phyloP scores from a whole-genome alignment of 2,888 invertebrate genomes.

The Mesorhabditis spiculigera region DNA sequence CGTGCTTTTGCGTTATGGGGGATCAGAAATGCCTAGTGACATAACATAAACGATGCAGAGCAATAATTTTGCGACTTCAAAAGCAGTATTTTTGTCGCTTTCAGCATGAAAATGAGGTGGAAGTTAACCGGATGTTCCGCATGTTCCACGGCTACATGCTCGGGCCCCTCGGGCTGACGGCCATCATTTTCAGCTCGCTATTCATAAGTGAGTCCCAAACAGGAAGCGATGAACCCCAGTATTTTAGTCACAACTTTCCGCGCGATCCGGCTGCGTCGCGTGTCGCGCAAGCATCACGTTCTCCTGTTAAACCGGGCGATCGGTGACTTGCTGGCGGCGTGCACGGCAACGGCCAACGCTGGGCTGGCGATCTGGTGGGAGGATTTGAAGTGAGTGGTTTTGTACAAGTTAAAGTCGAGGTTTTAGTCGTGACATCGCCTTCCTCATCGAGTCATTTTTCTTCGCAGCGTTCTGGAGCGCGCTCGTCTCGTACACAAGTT shows the following conservation, averaged over 20 bases:
- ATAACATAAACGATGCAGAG: no score
- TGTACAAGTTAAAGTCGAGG: background rate
- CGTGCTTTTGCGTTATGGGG: background rate
- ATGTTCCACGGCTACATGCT: slow-evolving; percentile 1
- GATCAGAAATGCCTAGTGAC: no score
- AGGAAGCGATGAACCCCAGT: no score
- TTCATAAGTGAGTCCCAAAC: background rate
- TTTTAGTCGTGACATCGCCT: background rate
- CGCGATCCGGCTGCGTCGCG: background rate
- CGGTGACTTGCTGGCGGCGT: background rate
- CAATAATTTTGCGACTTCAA: no score
- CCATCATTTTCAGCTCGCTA: background rate
- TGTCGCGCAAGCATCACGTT: background rate
- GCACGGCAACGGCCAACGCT: background rate
- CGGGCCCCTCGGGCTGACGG: background rate
- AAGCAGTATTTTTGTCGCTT: no score
- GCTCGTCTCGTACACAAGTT: slow-evolving; percentile 6
- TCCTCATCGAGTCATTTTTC: background rate
- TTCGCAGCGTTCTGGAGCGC: slow-evolving; percentile 5
- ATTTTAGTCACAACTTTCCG: background rate
- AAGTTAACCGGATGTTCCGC: background rate
- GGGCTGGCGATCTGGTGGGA: background rate
- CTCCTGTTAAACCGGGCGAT: background rate
- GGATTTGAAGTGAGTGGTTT: background rate
- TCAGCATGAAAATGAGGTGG: background rate